A percentile compares a stretch with the other conserved stretches of the same genome.
Evolutionary conservation across 2,888 invertebrate species (phyloP).

Genomic region (Selenia dentaria): DNA sequence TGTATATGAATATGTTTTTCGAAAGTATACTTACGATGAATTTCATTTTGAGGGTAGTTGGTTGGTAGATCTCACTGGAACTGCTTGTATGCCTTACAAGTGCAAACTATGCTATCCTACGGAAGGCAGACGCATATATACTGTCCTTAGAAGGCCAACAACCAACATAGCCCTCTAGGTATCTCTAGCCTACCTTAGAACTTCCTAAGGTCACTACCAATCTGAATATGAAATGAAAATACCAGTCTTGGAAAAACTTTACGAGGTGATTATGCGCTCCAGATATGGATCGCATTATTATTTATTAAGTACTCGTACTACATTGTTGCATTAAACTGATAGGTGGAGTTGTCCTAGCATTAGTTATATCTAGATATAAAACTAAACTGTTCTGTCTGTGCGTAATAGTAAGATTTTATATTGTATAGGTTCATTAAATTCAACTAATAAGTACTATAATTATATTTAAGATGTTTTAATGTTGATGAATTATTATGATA

Average conservation of each 20-base stretch:
- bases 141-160: conserved; percentile 64
- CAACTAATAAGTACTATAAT: no score
- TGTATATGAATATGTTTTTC: no score
- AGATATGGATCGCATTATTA: conserved; percentile 53
- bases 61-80: conserved; percentile 63
- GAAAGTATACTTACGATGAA: conserved; percentile 74
- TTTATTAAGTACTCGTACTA: conserved; percentile 39
- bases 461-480: no score
- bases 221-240: conserved; percentile 71
- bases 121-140: conserved; percentile 69
- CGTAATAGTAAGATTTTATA: no score
- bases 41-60: conserved; percentile 68
- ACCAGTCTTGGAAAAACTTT: conserved; percentile 58
- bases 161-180: conserved; percentile 33
- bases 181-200: conserved; percentile 49
- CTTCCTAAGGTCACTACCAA: conserved; percentile 63
- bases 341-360: conserved; percentile 1
- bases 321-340: conserved; percentile 23
- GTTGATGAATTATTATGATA: no score
- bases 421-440: no score
- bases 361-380: background rate
- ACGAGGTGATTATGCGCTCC: conserved; percentile 40
- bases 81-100: conserved; percentile 74
- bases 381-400: background rate
- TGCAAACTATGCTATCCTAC: conserved; percentile 70